Evolutionary conservation across 2,797 vertebrate genomes (phyloP), one percentile per base, ranked within the genome.

Genomic region (Delichon dasypus): DNA sequence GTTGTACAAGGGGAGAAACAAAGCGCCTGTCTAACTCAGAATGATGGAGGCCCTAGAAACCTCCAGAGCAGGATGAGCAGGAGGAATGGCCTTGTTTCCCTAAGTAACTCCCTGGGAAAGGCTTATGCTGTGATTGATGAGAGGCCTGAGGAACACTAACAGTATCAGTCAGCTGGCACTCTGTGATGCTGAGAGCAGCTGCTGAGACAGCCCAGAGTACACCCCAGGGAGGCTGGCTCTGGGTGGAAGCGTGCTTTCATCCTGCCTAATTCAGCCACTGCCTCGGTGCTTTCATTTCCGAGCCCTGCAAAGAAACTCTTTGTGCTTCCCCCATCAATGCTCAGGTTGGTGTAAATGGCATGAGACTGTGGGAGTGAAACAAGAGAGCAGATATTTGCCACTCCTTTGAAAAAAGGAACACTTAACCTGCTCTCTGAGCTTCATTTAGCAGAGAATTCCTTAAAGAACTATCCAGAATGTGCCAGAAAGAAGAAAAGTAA

Each of bases 51-150:
- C 17, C 4, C 66, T 73, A 83, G 13, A 93, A 86, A 58, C 32
- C 79, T 58, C n/a, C 66, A 26, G 91, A 75, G 88, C 66, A 44
- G 90, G 72, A 76, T 47, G 75, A 83, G 71, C 67, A 40, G 72
- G 32, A 95, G 57, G 85, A 93, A 87, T 90, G 80, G 83, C 80
- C 48, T 81, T 73, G 80, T 85, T 94, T 93, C 73, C 64, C 44
- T 42, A 34, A 83, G 58, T 73, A 58, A 34, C 72, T 91, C 68
- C 2, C 62, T 55, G 80, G 70, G 66, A 84, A 36, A 90, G 91
- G 36, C 45, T 90, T 11, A 6, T 40, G 77, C 8, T 76, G 58
- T 93, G 95, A 93, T 91, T 88, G 94, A 93, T 95, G 88, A 88
- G 80, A 17, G 83, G 44, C 60, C 80, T 53, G 62, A 73, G 93